These are phyloP conservation scores for Epinephelus lanceolatus DNA, from an alignment of 2,113 vertebrate species.

Conservation along the genomic window DNA sequence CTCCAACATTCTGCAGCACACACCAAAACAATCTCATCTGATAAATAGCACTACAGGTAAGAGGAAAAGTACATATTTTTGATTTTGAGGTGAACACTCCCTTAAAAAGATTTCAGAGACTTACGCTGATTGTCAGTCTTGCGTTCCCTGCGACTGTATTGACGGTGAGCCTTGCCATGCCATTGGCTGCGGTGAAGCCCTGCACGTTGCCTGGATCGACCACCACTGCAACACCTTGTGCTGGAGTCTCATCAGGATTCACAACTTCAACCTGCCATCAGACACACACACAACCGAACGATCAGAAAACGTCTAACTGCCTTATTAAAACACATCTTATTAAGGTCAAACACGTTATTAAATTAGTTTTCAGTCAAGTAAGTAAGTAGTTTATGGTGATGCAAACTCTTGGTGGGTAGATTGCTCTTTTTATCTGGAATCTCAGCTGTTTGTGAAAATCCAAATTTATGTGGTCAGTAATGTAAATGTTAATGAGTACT, in stretches of 20 bases:
- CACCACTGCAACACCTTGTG: slow-evolving; percentile 63
- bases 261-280: slow-evolving; percentile 80
- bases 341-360: background rate
- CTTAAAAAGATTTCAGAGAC: background rate
- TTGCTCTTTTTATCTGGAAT: background rate
- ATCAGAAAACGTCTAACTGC: background rate
- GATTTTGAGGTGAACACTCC: no score
- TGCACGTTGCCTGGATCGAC: background rate
- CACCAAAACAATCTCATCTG: no score
- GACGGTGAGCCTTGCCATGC: slow-evolving; percentile 77
- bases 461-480: background rate
- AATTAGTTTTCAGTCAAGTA: background rate
- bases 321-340: background rate
- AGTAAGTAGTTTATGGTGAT: background rate
- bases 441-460: no score
- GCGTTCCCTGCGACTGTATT: slow-evolving; percentile 52
- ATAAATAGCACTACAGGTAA: no score
- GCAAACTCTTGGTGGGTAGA: background rate
- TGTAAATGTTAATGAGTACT: background rate
- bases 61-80: no score
- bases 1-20: no score
- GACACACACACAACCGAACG: slow-evolving; percentile 1
- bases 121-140: slow-evolving; percentile 67
- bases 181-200: slow-evolving; percentile 56
- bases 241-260: slow-evolving; percentile 85